Percentiles rank a stretch among this genome's conserved stretches.
These are phyloP conservation scores for Spicauda simplicius DNA, from an alignment of 2,888 invertebrate genomes.

Conservation along the genomic window DNA sequence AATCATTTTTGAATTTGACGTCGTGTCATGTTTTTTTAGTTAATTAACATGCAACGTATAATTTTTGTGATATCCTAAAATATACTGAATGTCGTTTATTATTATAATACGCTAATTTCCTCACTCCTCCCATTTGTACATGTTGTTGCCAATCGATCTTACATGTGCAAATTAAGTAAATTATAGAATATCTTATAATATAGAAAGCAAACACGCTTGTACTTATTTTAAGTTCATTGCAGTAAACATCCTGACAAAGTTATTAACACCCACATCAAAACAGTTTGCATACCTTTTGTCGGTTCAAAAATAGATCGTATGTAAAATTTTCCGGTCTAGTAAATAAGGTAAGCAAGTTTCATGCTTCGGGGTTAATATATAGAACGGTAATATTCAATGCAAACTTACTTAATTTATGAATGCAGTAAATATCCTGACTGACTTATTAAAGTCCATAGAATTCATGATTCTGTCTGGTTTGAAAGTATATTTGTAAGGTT, in stretches of 20 bases:
- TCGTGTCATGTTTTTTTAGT: too few species aligned
- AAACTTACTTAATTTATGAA: neutral
- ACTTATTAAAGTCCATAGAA: neutral
- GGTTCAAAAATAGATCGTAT: slow-evolving; percentile 12
- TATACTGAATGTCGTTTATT: neutral
- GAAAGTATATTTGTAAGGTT: neutral
- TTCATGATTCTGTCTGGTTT: too few species aligned
- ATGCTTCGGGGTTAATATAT: neutral
- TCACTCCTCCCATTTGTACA: neutral
- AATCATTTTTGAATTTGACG: too few species aligned
- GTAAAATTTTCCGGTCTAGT: slow-evolving; percentile 6
- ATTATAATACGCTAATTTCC: neutral
- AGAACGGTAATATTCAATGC: neutral
- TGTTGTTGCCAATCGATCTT: slow-evolving; percentile 2
- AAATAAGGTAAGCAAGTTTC: slow-evolving; percentile 2
- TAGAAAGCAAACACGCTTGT: neutral
- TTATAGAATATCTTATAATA: neutral
- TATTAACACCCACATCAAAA: slow-evolving; percentile 18
- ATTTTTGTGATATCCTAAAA: neutral
- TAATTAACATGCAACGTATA: too few species aligned
- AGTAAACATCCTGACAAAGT: slow-evolving; percentile 16
- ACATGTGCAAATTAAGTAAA: slow-evolving; percentile 8
- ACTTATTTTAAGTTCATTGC: slow-evolving; percentile 6
- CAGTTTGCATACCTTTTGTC: slow-evolving; percentile 27
- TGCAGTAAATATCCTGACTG: neutral